Percentiles rank a stretch among this genome's conserved stretches.
phyloP scores from a whole-genome alignment of 2,888 invertebrate species.

The Laothoe populi region DNA sequence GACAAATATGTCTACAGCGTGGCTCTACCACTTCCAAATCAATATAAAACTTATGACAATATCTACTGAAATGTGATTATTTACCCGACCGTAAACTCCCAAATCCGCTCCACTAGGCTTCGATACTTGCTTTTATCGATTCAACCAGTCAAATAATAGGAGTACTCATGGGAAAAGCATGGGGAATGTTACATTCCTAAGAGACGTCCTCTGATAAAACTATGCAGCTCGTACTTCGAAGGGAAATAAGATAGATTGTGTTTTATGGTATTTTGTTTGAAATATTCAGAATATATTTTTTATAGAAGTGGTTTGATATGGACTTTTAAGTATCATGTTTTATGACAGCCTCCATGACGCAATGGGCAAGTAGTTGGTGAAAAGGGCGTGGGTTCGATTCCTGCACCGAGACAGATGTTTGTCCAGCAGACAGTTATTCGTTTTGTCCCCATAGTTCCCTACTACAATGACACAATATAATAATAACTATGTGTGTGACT shows the following conservation, averaged over 20 bases:
- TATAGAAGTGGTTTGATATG: no score
- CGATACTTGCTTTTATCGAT: slow-evolving; percentile 44
- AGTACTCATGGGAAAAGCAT: slow-evolving; percentile 29
- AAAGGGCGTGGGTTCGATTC: no score
- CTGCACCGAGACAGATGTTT: no score
- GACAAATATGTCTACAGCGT: no score
- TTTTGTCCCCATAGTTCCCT: no score
- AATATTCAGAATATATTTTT: not conserved
- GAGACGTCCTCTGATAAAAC: slow-evolving; percentile 9
- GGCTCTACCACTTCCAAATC: no score
- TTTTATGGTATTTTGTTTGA: not conserved
- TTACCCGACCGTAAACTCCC: not conserved
- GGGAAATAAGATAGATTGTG: not conserved
- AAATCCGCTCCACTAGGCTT: slow-evolving; percentile 4
- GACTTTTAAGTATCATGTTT: no score
- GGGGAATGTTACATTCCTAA: slow-evolving; percentile 30
- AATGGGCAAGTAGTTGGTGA: no score
- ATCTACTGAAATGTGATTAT: not conserved
- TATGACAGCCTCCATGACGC: no score
- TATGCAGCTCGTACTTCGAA: slow-evolving; percentile 8
- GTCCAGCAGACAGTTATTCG: no score
- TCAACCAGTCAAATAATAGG: slow-evolving; percentile 50
- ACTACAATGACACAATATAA: no score
- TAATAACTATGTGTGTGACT: no score
- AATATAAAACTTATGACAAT: not conserved